Evolutionary conservation across 2,797 vertebrate genomes (phyloP).

Genomic region (Danionella dracula): DNA sequence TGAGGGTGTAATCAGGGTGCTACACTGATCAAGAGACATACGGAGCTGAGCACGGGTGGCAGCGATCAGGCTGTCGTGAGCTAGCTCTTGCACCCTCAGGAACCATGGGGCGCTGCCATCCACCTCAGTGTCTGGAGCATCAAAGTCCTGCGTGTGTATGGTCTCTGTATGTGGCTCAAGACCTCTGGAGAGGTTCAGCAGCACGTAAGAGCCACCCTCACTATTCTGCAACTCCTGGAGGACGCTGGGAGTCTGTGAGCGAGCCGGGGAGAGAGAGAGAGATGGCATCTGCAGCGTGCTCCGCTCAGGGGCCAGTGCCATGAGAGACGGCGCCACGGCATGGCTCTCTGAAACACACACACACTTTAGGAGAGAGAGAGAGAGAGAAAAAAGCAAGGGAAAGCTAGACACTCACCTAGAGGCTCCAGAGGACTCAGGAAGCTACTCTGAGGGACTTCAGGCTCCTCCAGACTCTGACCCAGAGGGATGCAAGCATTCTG

Average conservation of each 20-base stretch:
- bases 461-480: slow-evolving; percentile 87
- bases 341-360: slow-evolving; percentile 73
- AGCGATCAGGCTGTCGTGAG: slow-evolving; percentile 96
- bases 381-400: too few relatives aligned
- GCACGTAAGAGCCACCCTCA: slow-evolving; percentile 91
- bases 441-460: slow-evolving; percentile 73
- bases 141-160: not conserved
- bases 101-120: slow-evolving; percentile 95
- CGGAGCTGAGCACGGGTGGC: slow-evolving; percentile 89
- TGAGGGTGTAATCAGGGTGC: too few relatives aligned
- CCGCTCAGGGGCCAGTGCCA: slow-evolving; percentile 72
- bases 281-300: slow-evolving; percentile 74
- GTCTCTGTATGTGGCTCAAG: not conserved
- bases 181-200: slow-evolving; percentile 97
- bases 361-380: not conserved
- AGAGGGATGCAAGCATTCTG: slow-evolving; percentile 96
- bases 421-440: slow-evolving; percentile 85
- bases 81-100: slow-evolving; percentile 93
- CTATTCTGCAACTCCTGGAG: slow-evolving; percentile 90
- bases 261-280: slow-evolving; percentile 49
- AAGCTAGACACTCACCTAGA: slow-evolving; percentile 70
- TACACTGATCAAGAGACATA: too few relatives aligned
- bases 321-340: slow-evolving; percentile 68
- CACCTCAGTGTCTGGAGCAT: slow-evolving; percentile 78
- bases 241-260: slow-evolving; percentile 71